Conservation (phyloP, 2,888 invertebrate species). For the Boloria euphrosyne region DNA sequence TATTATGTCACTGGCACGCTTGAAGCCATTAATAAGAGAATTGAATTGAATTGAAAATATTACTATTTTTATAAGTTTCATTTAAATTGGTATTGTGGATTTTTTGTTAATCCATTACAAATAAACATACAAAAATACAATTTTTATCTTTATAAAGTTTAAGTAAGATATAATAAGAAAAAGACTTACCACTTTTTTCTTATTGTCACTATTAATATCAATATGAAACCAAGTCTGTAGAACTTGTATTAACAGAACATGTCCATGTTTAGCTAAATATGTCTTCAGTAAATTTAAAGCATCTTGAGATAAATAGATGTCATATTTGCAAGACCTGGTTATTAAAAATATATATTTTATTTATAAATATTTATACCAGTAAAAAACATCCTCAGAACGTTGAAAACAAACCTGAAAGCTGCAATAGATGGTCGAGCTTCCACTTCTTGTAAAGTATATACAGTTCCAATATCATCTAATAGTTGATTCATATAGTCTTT, state of each 20-base stretch:
- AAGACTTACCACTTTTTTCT: slow-evolving; percentile 63
- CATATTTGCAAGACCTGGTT: slow-evolving; percentile 86
- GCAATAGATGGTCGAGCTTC: slow-evolving; percentile 84
- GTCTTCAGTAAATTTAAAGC: slow-evolving; percentile 84
- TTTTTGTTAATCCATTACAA: no score
- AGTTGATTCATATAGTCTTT: slow-evolving; percentile 79
- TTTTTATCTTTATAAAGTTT: no score
- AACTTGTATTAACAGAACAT: slow-evolving; percentile 87
- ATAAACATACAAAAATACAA: no score
- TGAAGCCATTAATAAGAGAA: no score
- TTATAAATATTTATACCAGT: no score
- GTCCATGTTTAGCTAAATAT: slow-evolving; percentile 86
- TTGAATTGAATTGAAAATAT: no score
- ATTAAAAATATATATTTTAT: slow-evolving; percentile 1
- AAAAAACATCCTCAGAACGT: background rate
- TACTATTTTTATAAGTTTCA: no score
- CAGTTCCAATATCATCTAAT: slow-evolving; percentile 75
- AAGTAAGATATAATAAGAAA: background rate
- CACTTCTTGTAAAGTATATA: slow-evolving; percentile 83
- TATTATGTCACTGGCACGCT: no score
- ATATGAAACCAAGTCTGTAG: slow-evolving; percentile 84
- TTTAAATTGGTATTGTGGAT: no score
- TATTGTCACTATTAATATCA: slow-evolving; percentile 78
- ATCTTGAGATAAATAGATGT: slow-evolving; percentile 85
- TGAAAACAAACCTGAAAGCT: slow-evolving; percentile 77